Percentiles rank a stretch among this genome's conserved stretches.
Evolutionary conservation across 2,113 vertebrate species (phyloP).

Genomic region (Notarius lentiginosus): DNA sequence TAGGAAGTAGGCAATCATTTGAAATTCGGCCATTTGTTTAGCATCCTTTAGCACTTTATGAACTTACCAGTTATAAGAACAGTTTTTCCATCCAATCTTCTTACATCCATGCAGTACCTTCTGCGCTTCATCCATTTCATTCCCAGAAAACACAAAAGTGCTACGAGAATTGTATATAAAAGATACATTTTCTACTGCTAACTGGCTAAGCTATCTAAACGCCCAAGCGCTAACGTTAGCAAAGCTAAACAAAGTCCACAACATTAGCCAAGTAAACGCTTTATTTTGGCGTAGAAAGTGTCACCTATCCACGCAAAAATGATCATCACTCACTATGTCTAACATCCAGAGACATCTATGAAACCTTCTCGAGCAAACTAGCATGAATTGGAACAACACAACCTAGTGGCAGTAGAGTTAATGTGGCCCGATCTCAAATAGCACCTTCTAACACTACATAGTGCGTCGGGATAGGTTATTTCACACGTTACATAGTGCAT

Average conservation of each 20-base stretch:
- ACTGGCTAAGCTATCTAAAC: background rate
- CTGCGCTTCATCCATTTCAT: conserved; percentile 76
- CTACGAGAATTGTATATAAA: conserved; percentile 67
- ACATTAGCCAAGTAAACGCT: conserved; percentile 2
- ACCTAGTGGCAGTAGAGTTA: background rate
- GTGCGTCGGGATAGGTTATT: background rate
- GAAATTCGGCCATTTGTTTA: background rate
- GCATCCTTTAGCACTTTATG: background rate
- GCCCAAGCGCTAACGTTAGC: background rate
- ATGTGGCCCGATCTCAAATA: background rate
- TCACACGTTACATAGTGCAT: background rate
- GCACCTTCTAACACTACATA: background rate
- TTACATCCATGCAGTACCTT: conserved; percentile 69
- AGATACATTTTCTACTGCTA: conserved; percentile 65
- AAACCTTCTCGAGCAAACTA: too few species aligned
- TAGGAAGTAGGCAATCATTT: background rate
- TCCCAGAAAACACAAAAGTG: conserved; percentile 68
- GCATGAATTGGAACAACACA: background rate
- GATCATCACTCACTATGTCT: background rate
- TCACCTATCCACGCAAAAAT: background rate
- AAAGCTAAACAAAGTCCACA: background rate
- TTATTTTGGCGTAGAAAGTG: background rate
- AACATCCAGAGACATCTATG: background rate
- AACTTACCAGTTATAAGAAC: conserved; percentile 76
- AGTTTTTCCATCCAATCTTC: conserved; percentile 77